Evolutionary conservation across 2,797 vertebrate genomes (phyloP).

Genomic region (Poeciliopsis presidionis): DNA sequence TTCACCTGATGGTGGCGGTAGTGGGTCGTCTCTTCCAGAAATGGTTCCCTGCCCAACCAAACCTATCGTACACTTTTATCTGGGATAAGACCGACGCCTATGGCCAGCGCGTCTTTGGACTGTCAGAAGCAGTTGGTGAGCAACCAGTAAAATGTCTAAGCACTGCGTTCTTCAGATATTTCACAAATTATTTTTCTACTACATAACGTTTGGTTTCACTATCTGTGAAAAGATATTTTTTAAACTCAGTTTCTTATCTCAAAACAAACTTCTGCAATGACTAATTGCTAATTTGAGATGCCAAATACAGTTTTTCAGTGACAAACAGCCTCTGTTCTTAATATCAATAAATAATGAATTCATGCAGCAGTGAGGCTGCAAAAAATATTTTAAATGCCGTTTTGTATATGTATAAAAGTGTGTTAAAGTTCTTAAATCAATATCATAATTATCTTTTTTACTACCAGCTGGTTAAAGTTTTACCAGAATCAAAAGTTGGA

Average conservation of each 20-base stretch:
- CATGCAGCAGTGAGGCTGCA: background rate
- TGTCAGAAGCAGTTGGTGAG: slow-evolving; percentile 97
- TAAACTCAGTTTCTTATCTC: background rate
- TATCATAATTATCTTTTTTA: background rate
- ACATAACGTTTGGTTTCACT: background rate
- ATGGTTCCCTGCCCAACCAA: slow-evolving; percentile 97
- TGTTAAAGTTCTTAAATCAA: background rate
- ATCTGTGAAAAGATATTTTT: background rate
- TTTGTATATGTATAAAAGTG: background rate
- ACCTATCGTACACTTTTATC: slow-evolving; percentile 96
- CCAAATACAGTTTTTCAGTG: background rate
- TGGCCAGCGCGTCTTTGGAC: slow-evolving; percentile 93
- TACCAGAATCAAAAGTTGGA: background rate
- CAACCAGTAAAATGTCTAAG: slow-evolving; percentile 18
- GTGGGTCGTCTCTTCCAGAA: slow-evolving; percentile 98
- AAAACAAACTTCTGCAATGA: background rate
- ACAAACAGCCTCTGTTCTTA: background rate
- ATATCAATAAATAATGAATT: background rate
- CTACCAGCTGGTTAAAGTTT: background rate
- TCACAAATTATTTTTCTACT: background rate
- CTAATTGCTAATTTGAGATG: background rate
- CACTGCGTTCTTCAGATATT: background rate
- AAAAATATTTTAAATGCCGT: background rate
- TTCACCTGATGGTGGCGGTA: slow-evolving; percentile 97
- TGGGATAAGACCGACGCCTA: slow-evolving; percentile 99